Evolutionary conservation across 2,797 vertebrate genomes (phyloP), one percentile per base, ranked within the genome.

Genomic region (Cuculus canorus): DNA sequence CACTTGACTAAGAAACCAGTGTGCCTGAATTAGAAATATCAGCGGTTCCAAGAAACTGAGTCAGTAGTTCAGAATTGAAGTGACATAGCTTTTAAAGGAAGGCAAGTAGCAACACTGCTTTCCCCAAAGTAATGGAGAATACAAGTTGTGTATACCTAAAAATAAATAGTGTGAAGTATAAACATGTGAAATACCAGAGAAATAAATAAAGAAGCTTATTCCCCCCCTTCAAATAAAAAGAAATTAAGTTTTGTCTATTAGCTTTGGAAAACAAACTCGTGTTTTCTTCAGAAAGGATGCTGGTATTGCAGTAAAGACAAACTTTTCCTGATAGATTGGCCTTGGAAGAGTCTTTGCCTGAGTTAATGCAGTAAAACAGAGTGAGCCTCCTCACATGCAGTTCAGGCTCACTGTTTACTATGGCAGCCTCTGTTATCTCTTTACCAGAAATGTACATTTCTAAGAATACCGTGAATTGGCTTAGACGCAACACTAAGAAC

Each of bases 41-140:
- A 37, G 63, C 77, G 80, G 63, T 88, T 92, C 77, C 94, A 52
- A 95, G 81, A 88, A 88, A 90, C 68, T 66, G 63, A 95, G 59
- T 93, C 77, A 86, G 71, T 82, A 60, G 53, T 81, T 88, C 68
- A 82, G 73, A 89, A 66, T 17, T 85, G 81, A 94, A 82, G 68
- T 60, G 81, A 56, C 68, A 11, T 7, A 47, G 32, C 52, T 93
- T 92, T 66, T 82, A 56, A 87, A 70, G 39, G 57, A 48, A 77
- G 64, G 48, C 71, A 84, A 56, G 47, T 47, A 47, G 75, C 48
- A 82, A 43, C 10, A 4, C 24, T 35, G 24, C 43, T 93, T 85
- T 88, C 75, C 78, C 65, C 64, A 77, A 90, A 85, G 60, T 68
- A 64, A 39, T 56, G 1, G 0, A 48, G n/a, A 77, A 80, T 75